A percentile compares a stretch with the other conserved stretches of the same genome.
These are phyloP conservation scores for Camelus dromedarius DNA, from an alignment of 2,113 vertebrate species.

Conservation along the genomic window DNA sequence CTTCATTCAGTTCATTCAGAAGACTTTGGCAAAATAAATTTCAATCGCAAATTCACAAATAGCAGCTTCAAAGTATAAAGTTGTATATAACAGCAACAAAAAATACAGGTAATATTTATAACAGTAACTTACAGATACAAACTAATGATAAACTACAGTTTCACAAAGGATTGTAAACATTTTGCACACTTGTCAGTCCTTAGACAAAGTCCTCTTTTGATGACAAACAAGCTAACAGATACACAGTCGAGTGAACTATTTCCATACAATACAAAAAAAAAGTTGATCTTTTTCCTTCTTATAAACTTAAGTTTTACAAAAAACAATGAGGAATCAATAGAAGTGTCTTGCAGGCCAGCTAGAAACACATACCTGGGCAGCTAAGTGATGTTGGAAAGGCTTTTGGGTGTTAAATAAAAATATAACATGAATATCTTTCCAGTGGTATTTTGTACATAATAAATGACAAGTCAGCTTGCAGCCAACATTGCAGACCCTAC, in stretches of 20 bases:
- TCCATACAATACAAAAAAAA: slow-evolving; percentile 90
- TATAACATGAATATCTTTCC: too few relatives aligned
- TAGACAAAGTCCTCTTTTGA: slow-evolving; percentile 92
- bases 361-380: slow-evolving; percentile 86
- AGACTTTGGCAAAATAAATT: slow-evolving; percentile 87
- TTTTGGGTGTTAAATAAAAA: slow-evolving; percentile 59
- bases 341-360: slow-evolving; percentile 91
- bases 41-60: slow-evolving; percentile 89
- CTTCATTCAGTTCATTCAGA: slow-evolving; percentile 87
- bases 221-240: slow-evolving; percentile 93
- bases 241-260: slow-evolving; percentile 89
- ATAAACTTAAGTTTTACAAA: slow-evolving; percentile 87
- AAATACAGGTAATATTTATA: slow-evolving; percentile 90
- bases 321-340: slow-evolving; percentile 86
- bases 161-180: slow-evolving; percentile 92
- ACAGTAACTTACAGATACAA: slow-evolving; percentile 92
- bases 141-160: slow-evolving; percentile 90
- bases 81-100: slow-evolving; percentile 86
- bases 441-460: too few relatives aligned
- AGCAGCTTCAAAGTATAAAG: slow-evolving; percentile 88
- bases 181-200: slow-evolving; percentile 91
- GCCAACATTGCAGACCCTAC: background rate
- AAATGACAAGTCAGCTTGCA: background rate
- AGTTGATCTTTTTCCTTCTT: slow-evolving; percentile 85
- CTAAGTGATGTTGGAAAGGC: slow-evolving; percentile 85